Evolutionary conservation across 2,888 invertebrate genomes (phyloP), one percentile per base, ranked within the genome.

Genomic region (Aplocera efformata): DNA sequence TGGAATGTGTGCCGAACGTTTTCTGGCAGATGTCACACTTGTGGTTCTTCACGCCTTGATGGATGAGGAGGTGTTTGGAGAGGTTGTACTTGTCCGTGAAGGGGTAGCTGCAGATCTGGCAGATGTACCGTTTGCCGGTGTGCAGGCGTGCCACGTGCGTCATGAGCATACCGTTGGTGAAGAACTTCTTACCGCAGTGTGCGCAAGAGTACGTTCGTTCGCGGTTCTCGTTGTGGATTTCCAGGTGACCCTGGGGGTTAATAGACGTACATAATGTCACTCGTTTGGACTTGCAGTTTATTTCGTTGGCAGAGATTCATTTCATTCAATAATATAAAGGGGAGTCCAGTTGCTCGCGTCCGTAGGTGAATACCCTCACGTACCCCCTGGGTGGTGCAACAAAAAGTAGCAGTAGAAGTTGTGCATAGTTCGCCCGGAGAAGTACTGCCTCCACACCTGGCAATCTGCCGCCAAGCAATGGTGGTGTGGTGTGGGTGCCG

Each of bases 131-230:
- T 3, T 72, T 70, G 10, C 69, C 77, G 0, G 70, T 72, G 52
- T 88, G 88, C 5, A 72, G 59, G 2, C 75, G 58, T 0, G 73
- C 62, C 0, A 75, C 64, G 46, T 88, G 88, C 0, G 75, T 67
- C 0, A 60, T 46, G 5, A 85, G 55, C 17, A 70, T 72, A 6
- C 70, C 68, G 26, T 79, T 79, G 0, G 79, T 82, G 44, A 67
- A 80, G 60, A 84, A 89, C 25, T 82, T 82, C 49, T 82, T 82
- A 1, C 77, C 79, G 39, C 88, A 89, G n/a, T 82, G 79, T 36
- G 80, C 74, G 48, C 88, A 89, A 6, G 79, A 69, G 50, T 70
- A 77, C 6, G 46, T 58, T 2, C 79, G 58, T 37, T 82, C 78
- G 48, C 86, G 64, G 56, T 80, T 74, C 25, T 73, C 73, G 41